Evolutionary conservation across 2,888 invertebrate genomes (phyloP), one percentile per base, ranked within the genome.

Genomic region (Melanchra persicariae): DNA sequence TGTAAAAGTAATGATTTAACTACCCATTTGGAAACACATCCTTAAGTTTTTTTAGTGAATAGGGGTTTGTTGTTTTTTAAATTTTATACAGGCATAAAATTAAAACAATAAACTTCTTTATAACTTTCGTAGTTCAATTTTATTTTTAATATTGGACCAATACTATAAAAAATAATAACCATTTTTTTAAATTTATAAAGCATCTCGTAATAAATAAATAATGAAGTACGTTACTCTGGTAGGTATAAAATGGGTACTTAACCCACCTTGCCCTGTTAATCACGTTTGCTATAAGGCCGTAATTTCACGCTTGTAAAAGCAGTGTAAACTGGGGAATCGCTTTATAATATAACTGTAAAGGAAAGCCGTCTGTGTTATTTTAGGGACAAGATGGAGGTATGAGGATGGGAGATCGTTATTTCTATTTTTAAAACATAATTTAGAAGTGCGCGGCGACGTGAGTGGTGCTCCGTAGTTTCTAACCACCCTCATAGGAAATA

Each of bases 241-340:
- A 61, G 62, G 22, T 43, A 30, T 58, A 55, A 55, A 70, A 67
- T 10, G 49, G 63, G 17, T 45, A 76, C 68, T 79, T 80, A 73
- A 80, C 77, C 70, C 68, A 71, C 52, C 70, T 64, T 62, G 26
- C 45, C 43, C 43, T 51, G 26, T 72, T 77, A 81, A 83, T 80
- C 73, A 80, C 55, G 77, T 80, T 80, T 71, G 55, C 55, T 62
- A 49, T 68, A 59, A 47, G 52, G 47, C 63, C 63, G 64, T 75
- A 70, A 69, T 61, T 68, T 70, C 47, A 43, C 52, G 62, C 24
- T 49, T 63, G 60, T 62, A 61, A 74, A 70, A 70, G 66, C 70
- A 47, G 37, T 65, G 57, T 62, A 72, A 77, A 83, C 81, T 75
- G 69, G 49, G 15, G 45, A 70, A 76, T 73, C 37, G 49, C 62